Evolutionary conservation across 23 tunicate species (phyloP).

Genomic region (Ascidia mentula): DNA sequence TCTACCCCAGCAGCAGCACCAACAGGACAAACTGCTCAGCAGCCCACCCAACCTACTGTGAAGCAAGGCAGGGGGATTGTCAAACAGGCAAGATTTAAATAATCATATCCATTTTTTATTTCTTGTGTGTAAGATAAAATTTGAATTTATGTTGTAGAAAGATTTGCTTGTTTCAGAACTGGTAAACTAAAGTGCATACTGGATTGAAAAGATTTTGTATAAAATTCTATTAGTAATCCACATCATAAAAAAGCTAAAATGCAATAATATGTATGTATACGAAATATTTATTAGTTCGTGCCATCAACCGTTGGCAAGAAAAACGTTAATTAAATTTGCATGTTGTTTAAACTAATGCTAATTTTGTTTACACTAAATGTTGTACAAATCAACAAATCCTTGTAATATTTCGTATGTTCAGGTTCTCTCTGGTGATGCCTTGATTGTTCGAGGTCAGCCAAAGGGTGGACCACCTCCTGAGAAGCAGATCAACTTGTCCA

Average conservation of each 20-base stretch:
- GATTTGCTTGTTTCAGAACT: no score
- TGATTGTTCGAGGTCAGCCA: constrained; percentile 94
- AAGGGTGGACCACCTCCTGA: constrained; percentile 96
- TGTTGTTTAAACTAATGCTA: no score
- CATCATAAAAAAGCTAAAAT: no score
- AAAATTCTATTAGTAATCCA: no score
- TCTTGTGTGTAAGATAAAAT: neutral
- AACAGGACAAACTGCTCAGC: constrained; percentile 13
- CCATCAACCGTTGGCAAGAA: no score
- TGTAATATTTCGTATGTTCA: constrained; percentile 12
- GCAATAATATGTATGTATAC: no score
- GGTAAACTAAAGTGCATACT: no score
- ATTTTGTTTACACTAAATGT: no score
- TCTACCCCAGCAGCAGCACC: constrained; percentile 20
- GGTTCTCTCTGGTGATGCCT: constrained; percentile 89
- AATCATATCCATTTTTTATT: no score
- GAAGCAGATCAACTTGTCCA: constrained; percentile 83
- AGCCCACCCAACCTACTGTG: constrained; percentile 25
- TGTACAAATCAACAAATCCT: neutral
- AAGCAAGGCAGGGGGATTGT: constrained; percentile 86
- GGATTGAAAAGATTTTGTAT: no score
- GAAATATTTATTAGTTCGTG: neutral
- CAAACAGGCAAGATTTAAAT: constrained; percentile 66
- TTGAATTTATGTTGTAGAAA: neutral
- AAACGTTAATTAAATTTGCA: no score